Evolutionary conservation across 2,113 vertebrate genomes (phyloP).

Genomic region (Anolis sagrei): DNA sequence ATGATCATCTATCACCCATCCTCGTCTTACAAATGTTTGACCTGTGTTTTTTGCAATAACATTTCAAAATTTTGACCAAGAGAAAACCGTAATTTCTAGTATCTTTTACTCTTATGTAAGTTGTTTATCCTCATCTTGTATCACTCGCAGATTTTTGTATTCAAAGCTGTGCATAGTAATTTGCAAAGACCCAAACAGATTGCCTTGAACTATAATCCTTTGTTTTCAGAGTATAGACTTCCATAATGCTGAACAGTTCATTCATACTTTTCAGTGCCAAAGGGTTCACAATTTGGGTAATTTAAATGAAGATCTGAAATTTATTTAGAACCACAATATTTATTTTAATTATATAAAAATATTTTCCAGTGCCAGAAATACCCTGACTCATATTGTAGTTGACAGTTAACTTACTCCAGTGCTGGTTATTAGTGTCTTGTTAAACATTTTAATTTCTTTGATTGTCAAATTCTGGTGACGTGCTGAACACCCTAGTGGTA

Average conservation of each 20-base stretch:
- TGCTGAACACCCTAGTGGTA: constrained; percentile 60
- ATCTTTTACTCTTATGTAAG: constrained; percentile 42
- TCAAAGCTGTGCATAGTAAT: constrained; percentile 45
- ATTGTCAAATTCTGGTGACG: constrained; percentile 53
- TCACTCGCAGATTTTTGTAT: constrained; percentile 9
- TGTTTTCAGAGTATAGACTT: constrained; percentile 50
- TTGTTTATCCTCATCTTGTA: constrained; percentile 35
- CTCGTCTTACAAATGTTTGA: background rate
- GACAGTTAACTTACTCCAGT: constrained; percentile 57
- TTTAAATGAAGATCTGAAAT: constrained; percentile 50
- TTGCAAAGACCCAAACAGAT: constrained; percentile 59
- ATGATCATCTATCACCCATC: constrained; percentile 8
- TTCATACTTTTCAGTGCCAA: constrained; percentile 55
- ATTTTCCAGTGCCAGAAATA: constrained; percentile 65
- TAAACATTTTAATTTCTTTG: constrained; percentile 53
- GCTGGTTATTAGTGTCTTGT: constrained; percentile 59
- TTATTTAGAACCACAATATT: constrained; percentile 65
- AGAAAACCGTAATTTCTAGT: constrained; percentile 27
- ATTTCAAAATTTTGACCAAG: constrained; percentile 32
- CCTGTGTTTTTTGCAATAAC: background rate
- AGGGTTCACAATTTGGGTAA: constrained; percentile 52
- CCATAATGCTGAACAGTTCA: constrained; percentile 51
- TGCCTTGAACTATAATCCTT: constrained; percentile 35
- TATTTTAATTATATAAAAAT: constrained; percentile 60
- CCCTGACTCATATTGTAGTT: constrained; percentile 59